These are phyloP conservation scores for Gopherus evgoodei DNA, from an alignment of 2,113 vertebrate species.

Conservation along the genomic window DNA sequence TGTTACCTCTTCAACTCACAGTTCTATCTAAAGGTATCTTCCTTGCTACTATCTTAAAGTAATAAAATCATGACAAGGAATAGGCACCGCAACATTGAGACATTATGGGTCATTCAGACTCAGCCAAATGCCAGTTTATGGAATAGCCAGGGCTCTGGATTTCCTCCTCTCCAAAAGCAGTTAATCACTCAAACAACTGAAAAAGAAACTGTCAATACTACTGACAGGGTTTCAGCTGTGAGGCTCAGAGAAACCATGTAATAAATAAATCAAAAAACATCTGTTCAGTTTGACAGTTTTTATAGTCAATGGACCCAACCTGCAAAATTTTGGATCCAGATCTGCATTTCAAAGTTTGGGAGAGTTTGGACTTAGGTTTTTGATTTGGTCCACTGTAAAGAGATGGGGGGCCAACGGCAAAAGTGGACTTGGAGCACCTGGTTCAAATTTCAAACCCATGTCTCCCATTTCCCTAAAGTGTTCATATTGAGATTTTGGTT, in stretches of 20 bases:
- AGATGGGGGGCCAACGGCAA: background rate
- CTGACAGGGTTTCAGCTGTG: background rate
- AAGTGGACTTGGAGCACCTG: background rate
- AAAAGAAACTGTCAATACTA: background rate
- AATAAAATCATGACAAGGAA: too few species aligned
- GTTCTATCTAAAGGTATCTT: background rate
- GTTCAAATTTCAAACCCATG: background rate
- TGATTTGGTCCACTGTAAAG: background rate
- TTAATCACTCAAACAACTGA: background rate
- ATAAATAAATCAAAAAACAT: background rate
- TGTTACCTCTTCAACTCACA: rapidly evolving
- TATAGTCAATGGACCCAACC: background rate
- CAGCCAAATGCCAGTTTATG: background rate
- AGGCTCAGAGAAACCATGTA: background rate
- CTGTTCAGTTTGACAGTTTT: background rate
- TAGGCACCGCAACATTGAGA: too few species aligned
- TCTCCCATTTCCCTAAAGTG: background rate
- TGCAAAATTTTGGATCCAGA: background rate
- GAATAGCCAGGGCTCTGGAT: background rate
- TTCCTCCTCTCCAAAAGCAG: background rate
- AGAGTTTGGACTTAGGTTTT: background rate
- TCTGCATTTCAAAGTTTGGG: background rate
- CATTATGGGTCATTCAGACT: too few species aligned
- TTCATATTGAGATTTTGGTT: background rate
- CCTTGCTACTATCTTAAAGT: background rate